A percentile compares a stretch with the other conserved stretches of the same genome.
phyloP scores from a whole-genome alignment of 2,888 invertebrate species.

The Dysmachus trigonus region DNA sequence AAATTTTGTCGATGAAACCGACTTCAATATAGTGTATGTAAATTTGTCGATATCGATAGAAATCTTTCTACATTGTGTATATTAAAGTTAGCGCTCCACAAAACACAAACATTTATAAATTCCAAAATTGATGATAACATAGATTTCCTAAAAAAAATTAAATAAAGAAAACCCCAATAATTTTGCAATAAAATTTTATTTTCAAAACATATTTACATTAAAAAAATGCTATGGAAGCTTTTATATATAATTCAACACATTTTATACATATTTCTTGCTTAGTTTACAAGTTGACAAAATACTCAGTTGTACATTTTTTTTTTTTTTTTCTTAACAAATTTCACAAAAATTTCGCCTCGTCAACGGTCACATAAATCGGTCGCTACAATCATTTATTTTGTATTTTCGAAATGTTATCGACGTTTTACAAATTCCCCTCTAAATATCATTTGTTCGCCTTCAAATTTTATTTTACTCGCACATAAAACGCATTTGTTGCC shows the following conservation, averaged over 20 bases:
- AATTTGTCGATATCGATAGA: too few relatives aligned
- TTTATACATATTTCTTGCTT: conserved; percentile 27
- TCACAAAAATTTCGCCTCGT: background rate
- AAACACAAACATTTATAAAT: too few relatives aligned
- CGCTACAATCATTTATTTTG: background rate
- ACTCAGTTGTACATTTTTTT: conserved; percentile 20
- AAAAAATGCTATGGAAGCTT: conserved; percentile 42
- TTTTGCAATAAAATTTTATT: conserved; percentile 39
- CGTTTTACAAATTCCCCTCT: conserved; percentile 10
- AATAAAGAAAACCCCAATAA: background rate
- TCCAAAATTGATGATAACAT: background rate
- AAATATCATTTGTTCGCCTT: background rate
- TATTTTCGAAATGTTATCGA: background rate
- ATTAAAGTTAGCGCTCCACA: too few relatives aligned
- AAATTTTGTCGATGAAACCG: too few relatives aligned
- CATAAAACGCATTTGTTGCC: background rate
- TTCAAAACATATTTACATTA: conserved; percentile 41
- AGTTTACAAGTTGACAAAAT: conserved; percentile 39
- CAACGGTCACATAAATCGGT: background rate
- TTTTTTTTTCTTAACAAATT: background rate
- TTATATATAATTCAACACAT: conserved; percentile 29
- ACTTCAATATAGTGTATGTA: too few relatives aligned
- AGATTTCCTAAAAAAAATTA: too few relatives aligned
- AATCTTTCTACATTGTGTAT: too few relatives aligned
- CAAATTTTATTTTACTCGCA: background rate